These are phyloP conservation scores for Drymodes brunneopygia DNA, from an alignment of 2,113 vertebrate genomes.

Conservation along the genomic window DNA sequence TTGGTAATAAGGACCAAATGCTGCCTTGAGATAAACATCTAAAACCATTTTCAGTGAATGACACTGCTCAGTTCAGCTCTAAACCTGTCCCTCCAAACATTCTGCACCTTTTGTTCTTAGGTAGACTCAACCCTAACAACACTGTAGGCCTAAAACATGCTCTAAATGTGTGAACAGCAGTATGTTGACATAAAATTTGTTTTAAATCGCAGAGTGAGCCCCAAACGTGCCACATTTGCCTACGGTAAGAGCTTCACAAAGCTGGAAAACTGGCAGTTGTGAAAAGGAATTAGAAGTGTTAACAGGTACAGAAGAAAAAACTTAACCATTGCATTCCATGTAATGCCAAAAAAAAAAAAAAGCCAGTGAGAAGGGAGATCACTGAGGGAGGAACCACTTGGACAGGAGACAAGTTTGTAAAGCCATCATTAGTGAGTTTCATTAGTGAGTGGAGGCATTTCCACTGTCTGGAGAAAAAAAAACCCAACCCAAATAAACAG, in stretches of 20 bases:
- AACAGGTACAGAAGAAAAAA: slow-evolving; percentile 18
- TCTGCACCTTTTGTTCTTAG: neutral
- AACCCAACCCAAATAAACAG: neutral
- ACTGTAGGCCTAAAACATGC: neutral
- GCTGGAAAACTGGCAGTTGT: slow-evolving; percentile 7
- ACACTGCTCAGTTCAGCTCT: neutral
- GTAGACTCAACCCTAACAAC: neutral
- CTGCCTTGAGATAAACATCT: neutral
- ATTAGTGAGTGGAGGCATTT: neutral
- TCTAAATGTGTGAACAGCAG: neutral
- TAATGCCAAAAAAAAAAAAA: neutral
- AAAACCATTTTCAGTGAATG: neutral
- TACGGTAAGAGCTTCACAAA: slow-evolving; percentile 17
- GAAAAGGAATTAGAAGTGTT: slow-evolving; percentile 28
- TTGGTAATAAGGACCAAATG: neutral
- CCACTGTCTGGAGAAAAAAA: neutral
- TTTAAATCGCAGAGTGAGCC: neutral
- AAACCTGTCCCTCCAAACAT: neutral
- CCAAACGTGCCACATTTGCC: neutral
- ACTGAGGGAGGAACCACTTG: neutral
- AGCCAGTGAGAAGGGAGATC: neutral
- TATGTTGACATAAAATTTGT: neutral
- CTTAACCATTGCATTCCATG: neutral
- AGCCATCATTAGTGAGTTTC: neutral
- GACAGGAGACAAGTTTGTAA: neutral